Evolutionary conservation across 1,140 invertebrate species (phyloP).

Genomic region (Stegodyphus mimosarum): DNA sequence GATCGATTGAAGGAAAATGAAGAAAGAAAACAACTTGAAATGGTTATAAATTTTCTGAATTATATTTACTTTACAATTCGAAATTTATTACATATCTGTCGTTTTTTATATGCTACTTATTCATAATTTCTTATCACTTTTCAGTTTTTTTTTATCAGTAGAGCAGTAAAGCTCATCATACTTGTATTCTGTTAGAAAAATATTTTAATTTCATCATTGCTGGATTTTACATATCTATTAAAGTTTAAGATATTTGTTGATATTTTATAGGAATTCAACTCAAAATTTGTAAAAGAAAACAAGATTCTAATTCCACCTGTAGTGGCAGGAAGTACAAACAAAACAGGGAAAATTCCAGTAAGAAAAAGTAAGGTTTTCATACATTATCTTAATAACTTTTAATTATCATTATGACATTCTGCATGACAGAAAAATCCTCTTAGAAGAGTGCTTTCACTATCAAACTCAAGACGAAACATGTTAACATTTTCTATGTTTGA

Average conservation of each 20-base stretch:
- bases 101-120: not conserved
- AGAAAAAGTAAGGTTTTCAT: constrained; percentile 38
- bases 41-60: not conserved
- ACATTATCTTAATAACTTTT: no score
- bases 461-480: not conserved
- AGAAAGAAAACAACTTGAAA: constrained; percentile 50
- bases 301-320: not conserved
- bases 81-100: not conserved
- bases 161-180: not conserved
- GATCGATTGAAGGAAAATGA: constrained; percentile 55
- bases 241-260: not conserved
- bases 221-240: not conserved
- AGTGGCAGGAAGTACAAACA: not conserved
- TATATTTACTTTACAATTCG: not conserved
- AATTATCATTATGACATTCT: not conserved
- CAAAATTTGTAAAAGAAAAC: constrained; percentile 17
- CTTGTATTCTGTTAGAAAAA: not conserved
- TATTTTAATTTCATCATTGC: not conserved
- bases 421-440: not conserved
- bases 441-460: not conserved
- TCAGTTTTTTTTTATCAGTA: not conserved
- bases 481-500: not conserved
- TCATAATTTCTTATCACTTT: not conserved
- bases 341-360: constrained; percentile 47
- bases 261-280: constrained; percentile 40